Evolutionary conservation across 2,797 vertebrate species (phyloP).

Genomic region (Rhynchonycteris naso): DNA sequence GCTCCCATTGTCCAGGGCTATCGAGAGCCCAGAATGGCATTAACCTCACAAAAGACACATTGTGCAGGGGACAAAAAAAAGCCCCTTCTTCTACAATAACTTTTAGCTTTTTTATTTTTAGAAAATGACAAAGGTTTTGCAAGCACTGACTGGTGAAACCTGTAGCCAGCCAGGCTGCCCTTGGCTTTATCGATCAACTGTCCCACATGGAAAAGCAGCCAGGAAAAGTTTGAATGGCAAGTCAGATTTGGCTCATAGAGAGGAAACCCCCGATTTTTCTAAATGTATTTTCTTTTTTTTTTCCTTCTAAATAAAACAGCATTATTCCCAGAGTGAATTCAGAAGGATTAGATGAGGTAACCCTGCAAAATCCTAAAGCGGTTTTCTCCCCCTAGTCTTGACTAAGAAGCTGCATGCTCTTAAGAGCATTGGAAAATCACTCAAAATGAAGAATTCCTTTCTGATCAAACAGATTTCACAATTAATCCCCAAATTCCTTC

Average conservation of each 20-base stretch:
- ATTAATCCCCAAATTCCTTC: constrained; percentile 73
- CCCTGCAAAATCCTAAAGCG: constrained; percentile 74
- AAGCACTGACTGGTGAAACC: constrained; percentile 87
- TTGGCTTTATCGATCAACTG: constrained; percentile 84
- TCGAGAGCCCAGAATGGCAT: constrained; percentile 88
- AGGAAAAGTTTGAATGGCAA: constrained; percentile 84
- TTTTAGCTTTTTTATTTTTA: constrained; percentile 90
- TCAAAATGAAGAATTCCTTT: constrained; percentile 80
- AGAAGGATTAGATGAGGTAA: constrained; percentile 81
- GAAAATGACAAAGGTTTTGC: constrained; percentile 89
- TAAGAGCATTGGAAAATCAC: constrained; percentile 78
- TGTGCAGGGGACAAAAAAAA: constrained; percentile 87
- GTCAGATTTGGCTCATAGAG: constrained; percentile 77
- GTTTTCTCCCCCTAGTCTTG: constrained; percentile 65
- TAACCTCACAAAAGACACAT: constrained; percentile 88
- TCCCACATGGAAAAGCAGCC: constrained; percentile 82
- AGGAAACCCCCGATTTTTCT: constrained; percentile 80
- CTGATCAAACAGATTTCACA: constrained; percentile 78
- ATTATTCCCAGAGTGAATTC: constrained; percentile 79
- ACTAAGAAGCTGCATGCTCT: constrained; percentile 72
- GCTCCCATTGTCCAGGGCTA: constrained; percentile 87
- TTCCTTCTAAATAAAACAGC: constrained; percentile 69
- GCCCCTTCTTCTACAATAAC: constrained; percentile 89
- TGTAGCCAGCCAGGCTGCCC: constrained; percentile 84
- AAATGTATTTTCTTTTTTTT: constrained; percentile 73